Percentiles rank a stretch among this genome's conserved stretches.
Conservation (phyloP, 1,140 invertebrate species). For the Saccostrea echinata region DNA sequence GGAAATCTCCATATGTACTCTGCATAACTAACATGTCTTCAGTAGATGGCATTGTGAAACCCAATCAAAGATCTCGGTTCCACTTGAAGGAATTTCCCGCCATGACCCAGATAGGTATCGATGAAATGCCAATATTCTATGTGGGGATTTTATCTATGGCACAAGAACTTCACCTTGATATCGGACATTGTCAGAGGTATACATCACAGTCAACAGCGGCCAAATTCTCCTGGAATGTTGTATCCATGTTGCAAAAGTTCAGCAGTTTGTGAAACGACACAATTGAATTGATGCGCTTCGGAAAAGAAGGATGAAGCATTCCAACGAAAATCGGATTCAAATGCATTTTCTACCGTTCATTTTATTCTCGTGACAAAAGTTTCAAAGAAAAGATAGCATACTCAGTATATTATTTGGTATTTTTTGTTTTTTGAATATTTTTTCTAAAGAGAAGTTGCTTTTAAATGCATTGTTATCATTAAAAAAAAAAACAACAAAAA, state of each 20-base stretch:
- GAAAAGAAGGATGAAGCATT: background rate
- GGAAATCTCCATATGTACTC: constrained; percentile 50
- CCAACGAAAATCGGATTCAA: too few species aligned
- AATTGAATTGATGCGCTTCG: background rate
- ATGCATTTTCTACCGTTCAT: too few species aligned
- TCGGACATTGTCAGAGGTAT: constrained; percentile 48
- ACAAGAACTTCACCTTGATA: constrained; percentile 39
- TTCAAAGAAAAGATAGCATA: too few species aligned
- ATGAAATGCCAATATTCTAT: constrained; percentile 55
- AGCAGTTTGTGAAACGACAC: constrained; percentile 8
- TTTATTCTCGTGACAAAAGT: too few species aligned
- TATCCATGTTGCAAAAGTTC: constrained; percentile 15
- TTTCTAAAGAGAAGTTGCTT: too few species aligned
- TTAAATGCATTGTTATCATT: too few species aligned
- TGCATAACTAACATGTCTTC: constrained; percentile 47
- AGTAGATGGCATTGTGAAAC: constrained; percentile 46
- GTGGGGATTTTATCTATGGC: constrained; percentile 37
- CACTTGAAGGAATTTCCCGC: constrained; percentile 38
- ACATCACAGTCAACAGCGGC: constrained; percentile 47
- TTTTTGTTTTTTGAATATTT: too few species aligned
- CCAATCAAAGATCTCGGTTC: constrained; percentile 20
- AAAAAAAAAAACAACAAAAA: too few species aligned
- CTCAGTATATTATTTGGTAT: too few species aligned
- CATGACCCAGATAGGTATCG: constrained; percentile 42
- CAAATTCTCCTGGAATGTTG: constrained; percentile 39